Base-by-base conservation (phyloP, 2,888 invertebrate species). In the Mimumesa dahlbomi region DNA sequence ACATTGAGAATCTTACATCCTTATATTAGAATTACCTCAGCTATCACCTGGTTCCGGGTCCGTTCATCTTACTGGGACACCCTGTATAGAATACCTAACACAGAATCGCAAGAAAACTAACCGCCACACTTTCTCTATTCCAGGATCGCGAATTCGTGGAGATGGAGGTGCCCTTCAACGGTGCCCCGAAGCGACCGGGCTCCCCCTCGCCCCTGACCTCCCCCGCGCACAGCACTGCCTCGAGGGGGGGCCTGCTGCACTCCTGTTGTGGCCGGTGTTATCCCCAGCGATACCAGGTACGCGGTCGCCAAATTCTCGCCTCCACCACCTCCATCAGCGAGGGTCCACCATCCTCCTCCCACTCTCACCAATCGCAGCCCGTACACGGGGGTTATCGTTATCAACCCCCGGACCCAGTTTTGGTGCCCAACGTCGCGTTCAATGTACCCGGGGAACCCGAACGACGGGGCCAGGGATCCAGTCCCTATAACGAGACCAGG, bases 61-160 rank as follows among this genome's bases (percentile, higher is more conserved):
- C 29, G 29, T 9, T 29, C 9, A 29, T 29, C 9, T 29, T 29
- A n/a, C n/a, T n/a, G n/a, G n/a, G n/a, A n/a, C n/a, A n/a, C n/a
- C n/a, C n/a, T n/a, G n/a, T n/a, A n/a, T n/a, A n/a, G n/a, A n/a
- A n/a, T n/a, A n/a, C n/a, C n/a, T n/a, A n/a, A n/a, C n/a, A n/a
- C n/a, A n/a, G n/a, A n/a, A n/a, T n/a, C n/a, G n/a, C n/a, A n/a
- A n/a, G n/a, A n/a, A n/a, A n/a, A n/a, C n/a, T n/a, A n/a, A n/a
- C n/a, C n/a, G n/a, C n/a, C n/a, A n/a, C n/a, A n/a, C n/a, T n/a
- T n/a, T n/a, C n/a, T n/a, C n/a, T 65, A 66, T 77, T 78, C 1
- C 92, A 97, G 97, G 98, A 98, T 90, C 95, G 98, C 62, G 98
- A 98, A 91, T 98, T 98, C 91, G 96, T 98, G 80, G 98, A 98